Evolutionary conservation across 64 coral and sea anemone species (phyloP).

Genomic region (Acropora tenuis): DNA sequence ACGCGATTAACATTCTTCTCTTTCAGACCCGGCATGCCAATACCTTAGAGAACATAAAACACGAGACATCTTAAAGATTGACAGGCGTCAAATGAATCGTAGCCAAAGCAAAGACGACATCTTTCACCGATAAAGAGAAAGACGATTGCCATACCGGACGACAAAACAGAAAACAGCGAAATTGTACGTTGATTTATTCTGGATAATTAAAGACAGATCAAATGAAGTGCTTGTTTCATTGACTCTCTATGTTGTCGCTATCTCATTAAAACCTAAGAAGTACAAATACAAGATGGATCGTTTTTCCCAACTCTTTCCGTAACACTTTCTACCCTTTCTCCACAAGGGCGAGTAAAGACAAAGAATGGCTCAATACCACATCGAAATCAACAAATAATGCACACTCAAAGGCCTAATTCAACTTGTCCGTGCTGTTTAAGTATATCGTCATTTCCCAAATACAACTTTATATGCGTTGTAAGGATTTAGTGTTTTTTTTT

Average conservation of each 20-base stretch:
- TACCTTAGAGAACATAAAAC: background rate
- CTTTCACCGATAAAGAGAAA: background rate
- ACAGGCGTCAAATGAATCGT: background rate
- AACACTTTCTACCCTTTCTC: background rate
- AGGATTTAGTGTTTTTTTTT: background rate
- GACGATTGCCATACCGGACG: background rate
- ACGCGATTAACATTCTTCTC: too few relatives aligned
- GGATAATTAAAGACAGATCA: background rate
- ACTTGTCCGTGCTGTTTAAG: too few relatives aligned
- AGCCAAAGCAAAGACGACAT: background rate
- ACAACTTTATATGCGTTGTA: too few relatives aligned
- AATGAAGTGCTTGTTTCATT: background rate
- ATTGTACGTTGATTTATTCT: background rate
- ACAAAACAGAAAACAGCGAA: background rate
- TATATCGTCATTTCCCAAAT: too few relatives aligned
- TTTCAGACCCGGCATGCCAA: background rate
- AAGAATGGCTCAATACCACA: background rate
- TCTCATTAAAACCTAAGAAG: background rate
- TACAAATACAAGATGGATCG: too few relatives aligned
- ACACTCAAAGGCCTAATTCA: too few relatives aligned
- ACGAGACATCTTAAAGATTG: background rate
- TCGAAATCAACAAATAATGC: too few relatives aligned
- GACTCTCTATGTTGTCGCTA: background rate
- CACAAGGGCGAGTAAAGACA: background rate
- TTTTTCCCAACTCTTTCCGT: background rate